A percentile compares a stretch with the other conserved stretches of the same genome.
phyloP scores from a whole-genome alignment of 2,113 vertebrate species.

The Leptobrachium leishanense region DNA sequence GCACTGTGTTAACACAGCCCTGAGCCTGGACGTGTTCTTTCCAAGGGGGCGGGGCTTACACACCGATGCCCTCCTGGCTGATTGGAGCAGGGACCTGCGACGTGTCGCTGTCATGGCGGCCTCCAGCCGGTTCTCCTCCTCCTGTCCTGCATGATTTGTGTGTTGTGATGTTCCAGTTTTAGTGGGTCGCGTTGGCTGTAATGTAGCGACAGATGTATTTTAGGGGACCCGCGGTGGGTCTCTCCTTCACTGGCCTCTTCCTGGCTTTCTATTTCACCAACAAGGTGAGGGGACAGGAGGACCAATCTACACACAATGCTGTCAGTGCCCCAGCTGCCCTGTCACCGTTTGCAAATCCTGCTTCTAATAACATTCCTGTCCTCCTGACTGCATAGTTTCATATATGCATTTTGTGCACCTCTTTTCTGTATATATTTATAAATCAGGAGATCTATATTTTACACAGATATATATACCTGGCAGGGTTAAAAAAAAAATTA shows the following conservation, averaged over 20 bases:
- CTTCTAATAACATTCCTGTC: too few species aligned
- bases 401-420: too few species aligned
- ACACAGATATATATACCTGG: too few species aligned
- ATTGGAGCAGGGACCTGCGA: constrained; percentile 53
- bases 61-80: neutral
- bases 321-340: too few species aligned
- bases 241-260: constrained; percentile 67
- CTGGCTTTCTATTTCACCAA: constrained; percentile 69
- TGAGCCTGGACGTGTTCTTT: constrained; percentile 34
- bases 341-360: too few species aligned
- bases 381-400: too few species aligned
- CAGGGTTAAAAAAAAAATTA: too few species aligned
- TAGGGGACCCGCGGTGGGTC: constrained; percentile 56
- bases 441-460: too few species aligned
- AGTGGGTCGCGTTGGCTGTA: neutral
- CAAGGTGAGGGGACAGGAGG: constrained; percentile 65
- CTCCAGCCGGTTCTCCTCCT: neutral
- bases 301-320: too few species aligned
- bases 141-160: neutral
- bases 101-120: constrained; percentile 54
- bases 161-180: neutral
- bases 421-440: too few species aligned
- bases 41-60: constrained; percentile 52
- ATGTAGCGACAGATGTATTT: constrained; percentile 60
- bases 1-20: too few species aligned